Conservation (phyloP, 2,797 vertebrate species). For the Ispidina picta region DNA sequence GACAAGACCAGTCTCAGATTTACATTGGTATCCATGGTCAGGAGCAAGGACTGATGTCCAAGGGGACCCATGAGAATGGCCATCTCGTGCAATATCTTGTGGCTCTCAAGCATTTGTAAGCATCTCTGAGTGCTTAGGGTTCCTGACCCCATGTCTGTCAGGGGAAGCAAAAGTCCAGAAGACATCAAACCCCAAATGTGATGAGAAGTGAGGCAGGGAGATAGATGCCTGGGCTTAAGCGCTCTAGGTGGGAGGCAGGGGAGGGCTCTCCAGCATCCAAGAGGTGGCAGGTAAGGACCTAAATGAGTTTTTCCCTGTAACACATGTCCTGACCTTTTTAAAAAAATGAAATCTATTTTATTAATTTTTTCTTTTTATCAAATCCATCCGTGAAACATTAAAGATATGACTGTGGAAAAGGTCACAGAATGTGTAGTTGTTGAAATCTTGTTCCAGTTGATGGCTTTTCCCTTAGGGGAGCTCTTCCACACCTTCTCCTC, state of each 20-base stretch:
- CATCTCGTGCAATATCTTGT: rapidly evolving
- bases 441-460: conserved; percentile 76
- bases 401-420: conserved; percentile 83
- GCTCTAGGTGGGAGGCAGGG: background rate
- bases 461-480: conserved; percentile 69
- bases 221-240: background rate
- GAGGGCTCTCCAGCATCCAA: background rate
- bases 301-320: conserved; percentile 78
- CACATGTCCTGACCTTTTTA: conserved; percentile 85
- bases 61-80: background rate
- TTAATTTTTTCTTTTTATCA: conserved; percentile 84
- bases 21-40: rapidly evolving
- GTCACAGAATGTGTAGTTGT: conserved; percentile 78
- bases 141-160: background rate
- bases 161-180: background rate
- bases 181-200: background rate
- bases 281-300: background rate
- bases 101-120: background rate
- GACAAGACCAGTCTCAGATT: background rate
- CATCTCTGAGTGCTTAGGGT: background rate
- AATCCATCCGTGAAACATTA: conserved; percentile 35
- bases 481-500: background rate
- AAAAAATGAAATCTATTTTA: conserved; percentile 79
- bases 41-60: background rate
- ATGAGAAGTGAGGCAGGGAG: background rate